These are phyloP conservation scores for Tetragonula carbonaria DNA, from an alignment of 2,888 invertebrate genomes.

Conservation along the genomic window DNA sequence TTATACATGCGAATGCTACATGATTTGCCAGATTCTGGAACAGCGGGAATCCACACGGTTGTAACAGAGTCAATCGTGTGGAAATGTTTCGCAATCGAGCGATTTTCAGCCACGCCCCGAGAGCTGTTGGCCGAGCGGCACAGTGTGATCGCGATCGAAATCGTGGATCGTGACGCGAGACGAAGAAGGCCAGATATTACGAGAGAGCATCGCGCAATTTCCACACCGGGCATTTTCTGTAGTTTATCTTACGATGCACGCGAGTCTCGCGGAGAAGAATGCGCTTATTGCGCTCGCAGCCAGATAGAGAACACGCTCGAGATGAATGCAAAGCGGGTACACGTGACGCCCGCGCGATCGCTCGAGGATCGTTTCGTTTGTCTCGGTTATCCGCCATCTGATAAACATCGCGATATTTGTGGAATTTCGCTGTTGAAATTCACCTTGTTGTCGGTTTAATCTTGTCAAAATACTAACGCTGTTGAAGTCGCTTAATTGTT, in stretches of 20 bases:
- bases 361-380: background rate
- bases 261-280: slow-evolving; percentile 38
- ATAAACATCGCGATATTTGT: background rate
- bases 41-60: background rate
- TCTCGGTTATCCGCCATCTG: background rate
- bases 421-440: background rate
- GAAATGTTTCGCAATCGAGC: slow-evolving; percentile 14
- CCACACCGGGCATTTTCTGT: slow-evolving; percentile 33
- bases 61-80: background rate
- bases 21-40: background rate
- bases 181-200: slow-evolving; percentile 20
- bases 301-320: slow-evolving; percentile 9
- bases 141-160: slow-evolving; percentile 24
- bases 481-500: too few species aligned
- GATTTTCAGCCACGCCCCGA: slow-evolving; percentile 12
- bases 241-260: slow-evolving; percentile 38
- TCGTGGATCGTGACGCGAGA: background rate
- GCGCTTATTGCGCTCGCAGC: slow-evolving; percentile 23
- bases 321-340: slow-evolving; percentile 27
- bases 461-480: too few species aligned
- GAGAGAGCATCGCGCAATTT: slow-evolving; percentile 30
- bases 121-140: background rate
- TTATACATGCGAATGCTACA: too few species aligned
- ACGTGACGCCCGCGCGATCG: slow-evolving; percentile 30
- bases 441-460: too few species aligned